phyloP scores from a whole-genome alignment of 2,113 vertebrate genomes.

The Rutilus rutilus region DNA sequence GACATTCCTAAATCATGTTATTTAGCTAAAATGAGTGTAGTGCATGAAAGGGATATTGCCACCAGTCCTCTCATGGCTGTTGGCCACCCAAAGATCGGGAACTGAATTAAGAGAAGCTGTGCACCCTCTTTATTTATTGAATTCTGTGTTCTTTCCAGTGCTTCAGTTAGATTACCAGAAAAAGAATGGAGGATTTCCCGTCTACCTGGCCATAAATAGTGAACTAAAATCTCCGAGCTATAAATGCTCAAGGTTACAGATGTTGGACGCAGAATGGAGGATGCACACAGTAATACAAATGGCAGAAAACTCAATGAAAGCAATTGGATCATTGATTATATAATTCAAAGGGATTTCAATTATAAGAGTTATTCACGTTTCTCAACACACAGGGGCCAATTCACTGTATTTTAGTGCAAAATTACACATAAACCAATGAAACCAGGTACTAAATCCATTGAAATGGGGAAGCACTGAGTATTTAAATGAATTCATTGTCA shows the following conservation, averaged over 20 bases:
- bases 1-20: conserved; percentile 61
- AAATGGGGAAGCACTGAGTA: background rate
- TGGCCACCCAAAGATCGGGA: conserved; percentile 32
- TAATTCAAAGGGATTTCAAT: background rate
- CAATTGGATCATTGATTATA: background rate
- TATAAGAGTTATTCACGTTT: background rate
- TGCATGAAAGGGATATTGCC: conserved; percentile 53
- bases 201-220: conserved; percentile 46
- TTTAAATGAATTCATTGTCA: background rate
- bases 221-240: conserved; percentile 22
- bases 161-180: conserved; percentile 30
- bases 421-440: background rate
- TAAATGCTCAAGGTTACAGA: conserved; percentile 55
- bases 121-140: conserved; percentile 41
- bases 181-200: conserved; percentile 34
- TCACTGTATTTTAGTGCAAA: background rate
- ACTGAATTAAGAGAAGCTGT: conserved; percentile 40
- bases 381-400: background rate
- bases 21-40: conserved; percentile 57
- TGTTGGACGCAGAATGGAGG: background rate
- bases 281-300: background rate
- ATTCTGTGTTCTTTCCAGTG: conserved; percentile 33
- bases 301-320: conserved; percentile 12
- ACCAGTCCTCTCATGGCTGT: conserved; percentile 30
- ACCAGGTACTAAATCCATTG: background rate